These are phyloP conservation scores for Ceyx melanurus DNA, from an alignment of 2,113 vertebrate species.

Conservation along the genomic window DNA sequence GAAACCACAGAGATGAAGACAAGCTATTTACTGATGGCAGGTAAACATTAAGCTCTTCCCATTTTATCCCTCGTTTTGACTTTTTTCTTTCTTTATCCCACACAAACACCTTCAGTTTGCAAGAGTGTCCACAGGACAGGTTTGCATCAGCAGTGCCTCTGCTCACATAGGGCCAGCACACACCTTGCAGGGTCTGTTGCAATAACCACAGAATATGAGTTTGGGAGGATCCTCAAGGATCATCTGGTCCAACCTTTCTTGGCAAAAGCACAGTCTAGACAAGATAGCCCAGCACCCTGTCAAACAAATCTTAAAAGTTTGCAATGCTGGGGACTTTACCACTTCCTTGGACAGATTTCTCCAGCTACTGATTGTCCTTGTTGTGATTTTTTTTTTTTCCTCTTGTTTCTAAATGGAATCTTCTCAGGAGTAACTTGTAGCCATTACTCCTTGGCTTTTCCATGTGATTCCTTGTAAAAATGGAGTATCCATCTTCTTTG, in stretches of 20 bases:
- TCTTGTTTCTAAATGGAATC: background rate
- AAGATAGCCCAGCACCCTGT: background rate
- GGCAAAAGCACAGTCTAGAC: background rate
- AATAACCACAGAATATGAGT: background rate
- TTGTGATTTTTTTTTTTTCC: background rate
- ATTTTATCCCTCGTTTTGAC: background rate
- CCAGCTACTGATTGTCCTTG: background rate
- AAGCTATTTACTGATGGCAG: background rate
- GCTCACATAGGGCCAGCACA: background rate
- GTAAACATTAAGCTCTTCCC: background rate
- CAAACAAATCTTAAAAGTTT: background rate
- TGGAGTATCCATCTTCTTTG: background rate
- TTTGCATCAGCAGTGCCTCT: background rate
- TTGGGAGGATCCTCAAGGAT: background rate
- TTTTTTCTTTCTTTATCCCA: background rate
- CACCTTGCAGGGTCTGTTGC: background rate
- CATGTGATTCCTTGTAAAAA: background rate
- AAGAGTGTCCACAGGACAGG: background rate
- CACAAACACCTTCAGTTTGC: background rate
- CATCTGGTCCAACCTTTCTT: background rate
- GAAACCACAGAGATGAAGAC: background rate
- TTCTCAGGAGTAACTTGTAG: background rate
- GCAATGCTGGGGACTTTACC: background rate
- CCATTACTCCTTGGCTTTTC: background rate
- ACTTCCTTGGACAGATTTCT: background rate